Conservation (phyloP, 2,797 vertebrate genomes). For the Lophius americanus region DNA sequence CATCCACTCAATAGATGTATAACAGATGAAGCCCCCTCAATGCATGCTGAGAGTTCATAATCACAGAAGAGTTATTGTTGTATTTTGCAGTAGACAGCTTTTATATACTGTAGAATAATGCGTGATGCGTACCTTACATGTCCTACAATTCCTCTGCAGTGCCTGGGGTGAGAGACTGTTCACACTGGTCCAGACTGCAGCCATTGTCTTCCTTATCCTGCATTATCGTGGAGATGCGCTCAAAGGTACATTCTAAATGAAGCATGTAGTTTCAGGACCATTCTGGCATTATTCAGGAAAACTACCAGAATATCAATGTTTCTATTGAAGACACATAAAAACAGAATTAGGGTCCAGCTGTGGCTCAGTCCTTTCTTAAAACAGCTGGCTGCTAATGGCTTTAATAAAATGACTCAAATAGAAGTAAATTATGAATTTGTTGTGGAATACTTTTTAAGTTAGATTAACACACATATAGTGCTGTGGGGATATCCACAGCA, state of each 20-base stretch:
- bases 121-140: constrained; percentile 2
- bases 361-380: background rate
- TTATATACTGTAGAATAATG: background rate
- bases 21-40: background rate
- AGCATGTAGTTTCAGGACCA: background rate
- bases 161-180: constrained; percentile 89
- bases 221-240: constrained; percentile 75
- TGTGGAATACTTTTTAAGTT: too few species aligned
- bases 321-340: background rate
- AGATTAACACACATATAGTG: background rate
- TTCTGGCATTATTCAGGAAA: background rate
- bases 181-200: constrained; percentile 76
- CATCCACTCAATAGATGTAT: background rate
- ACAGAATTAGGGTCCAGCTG: background rate
- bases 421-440: background rate
- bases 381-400: too few species aligned
- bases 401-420: background rate
- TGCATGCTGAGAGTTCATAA: background rate
- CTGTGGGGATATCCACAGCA: background rate
- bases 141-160: constrained; percentile 62
- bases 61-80: background rate
- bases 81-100: background rate
- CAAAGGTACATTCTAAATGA: constrained; percentile 70
- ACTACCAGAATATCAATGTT: too few species aligned
- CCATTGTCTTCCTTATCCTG: constrained; percentile 83